Evolutionary conservation across 2,888 invertebrate genomes (phyloP).

Genomic region (Tenodera sinensis): DNA sequence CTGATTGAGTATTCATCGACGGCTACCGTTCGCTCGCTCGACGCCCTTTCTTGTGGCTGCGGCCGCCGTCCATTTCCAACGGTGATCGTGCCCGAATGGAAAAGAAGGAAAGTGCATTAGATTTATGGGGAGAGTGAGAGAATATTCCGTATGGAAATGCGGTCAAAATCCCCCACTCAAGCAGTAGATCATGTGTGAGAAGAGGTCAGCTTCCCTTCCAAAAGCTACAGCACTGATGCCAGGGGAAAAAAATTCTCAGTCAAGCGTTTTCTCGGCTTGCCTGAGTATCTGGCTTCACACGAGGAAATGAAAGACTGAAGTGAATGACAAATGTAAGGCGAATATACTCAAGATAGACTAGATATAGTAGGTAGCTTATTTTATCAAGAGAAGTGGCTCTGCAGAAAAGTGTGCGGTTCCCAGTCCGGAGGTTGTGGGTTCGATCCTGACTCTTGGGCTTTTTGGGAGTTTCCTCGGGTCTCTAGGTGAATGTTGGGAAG

Average conservation of each 20-base stretch:
- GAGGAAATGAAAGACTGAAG: neutral
- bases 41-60: conserved; percentile 11
- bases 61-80: conserved; percentile 6
- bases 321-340: neutral
- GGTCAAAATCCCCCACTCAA: conserved; percentile 8
- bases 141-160: conserved; percentile 14
- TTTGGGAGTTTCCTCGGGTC: too few species aligned
- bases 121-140: conserved; percentile 10
- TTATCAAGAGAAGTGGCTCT: too few species aligned
- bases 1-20: conserved; percentile 28
- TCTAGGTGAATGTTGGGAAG: too few species aligned
- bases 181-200: conserved; percentile 2
- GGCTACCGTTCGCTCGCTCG: conserved; percentile 10
- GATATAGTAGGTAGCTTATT: too few species aligned
- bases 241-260: neutral
- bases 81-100: neutral
- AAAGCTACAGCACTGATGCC: neutral
- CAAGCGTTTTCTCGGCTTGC: neutral
- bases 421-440: too few species aligned
- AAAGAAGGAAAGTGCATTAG: conserved; percentile 17
- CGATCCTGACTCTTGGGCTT: too few species aligned
- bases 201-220: neutral
- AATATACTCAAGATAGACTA: neutral
- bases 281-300: neutral
- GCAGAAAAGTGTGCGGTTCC: too few species aligned